These are phyloP conservation scores for Suricata suricatta DNA, from an alignment of 2,113 vertebrate genomes.

Conservation along the genomic window DNA sequence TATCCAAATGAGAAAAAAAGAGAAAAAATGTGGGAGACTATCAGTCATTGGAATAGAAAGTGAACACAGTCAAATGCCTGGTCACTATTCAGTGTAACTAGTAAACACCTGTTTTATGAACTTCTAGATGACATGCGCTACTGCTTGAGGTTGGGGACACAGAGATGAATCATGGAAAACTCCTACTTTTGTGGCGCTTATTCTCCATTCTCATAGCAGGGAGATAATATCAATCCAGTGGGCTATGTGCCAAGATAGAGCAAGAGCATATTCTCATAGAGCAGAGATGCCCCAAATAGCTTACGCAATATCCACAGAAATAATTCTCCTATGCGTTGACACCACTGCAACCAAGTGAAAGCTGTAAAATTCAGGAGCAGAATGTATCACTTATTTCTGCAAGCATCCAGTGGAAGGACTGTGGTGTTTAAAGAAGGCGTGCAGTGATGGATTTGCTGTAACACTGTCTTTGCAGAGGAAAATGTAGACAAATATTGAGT, in stretches of 20 bases:
- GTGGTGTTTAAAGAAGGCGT: background rate
- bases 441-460: fast-evolving
- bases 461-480: background rate
- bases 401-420: background rate
- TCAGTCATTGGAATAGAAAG: background rate
- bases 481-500: background rate
- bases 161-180: background rate
- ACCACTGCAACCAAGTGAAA: background rate
- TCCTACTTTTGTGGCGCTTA: background rate
- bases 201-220: background rate
- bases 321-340: background rate
- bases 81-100: background rate
- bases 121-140: fast-evolving
- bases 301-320: background rate
- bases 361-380: background rate
- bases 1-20: background rate
- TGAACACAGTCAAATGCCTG: background rate
- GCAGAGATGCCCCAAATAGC: background rate
- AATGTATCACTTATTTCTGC: fast-evolving
- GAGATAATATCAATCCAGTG: background rate
- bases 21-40: background rate
- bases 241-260: background rate
- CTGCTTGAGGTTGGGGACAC: background rate
- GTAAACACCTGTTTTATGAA: background rate
- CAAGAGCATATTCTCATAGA: background rate